Percentiles rank a stretch among this genome's conserved stretches.
Evolutionary conservation across 2,888 invertebrate species (phyloP).

Genomic region (Drosophila prostipennis): DNA sequence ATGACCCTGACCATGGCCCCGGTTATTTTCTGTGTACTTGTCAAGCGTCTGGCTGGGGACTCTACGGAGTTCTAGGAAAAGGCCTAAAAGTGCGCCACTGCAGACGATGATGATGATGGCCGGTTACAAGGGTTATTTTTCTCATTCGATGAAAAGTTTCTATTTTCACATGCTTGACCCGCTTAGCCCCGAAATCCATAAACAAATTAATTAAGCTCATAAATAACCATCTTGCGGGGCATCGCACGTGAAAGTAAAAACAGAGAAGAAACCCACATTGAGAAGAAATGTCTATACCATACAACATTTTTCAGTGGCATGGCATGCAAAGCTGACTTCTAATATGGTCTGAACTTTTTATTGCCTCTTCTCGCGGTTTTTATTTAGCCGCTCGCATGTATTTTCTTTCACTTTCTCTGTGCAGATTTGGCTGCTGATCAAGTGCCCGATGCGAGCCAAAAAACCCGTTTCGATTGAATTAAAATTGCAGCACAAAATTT

Average conservation of each 20-base stretch:
- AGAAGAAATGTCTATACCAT: slow-evolving; percentile 53
- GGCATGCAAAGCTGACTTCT: slow-evolving; percentile 77
- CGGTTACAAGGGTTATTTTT: slow-evolving; percentile 11
- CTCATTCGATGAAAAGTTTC: slow-evolving; percentile 54
- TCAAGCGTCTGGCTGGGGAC: slow-evolving; percentile 10
- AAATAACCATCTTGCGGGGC: slow-evolving; percentile 57
- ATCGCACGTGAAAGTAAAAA: slow-evolving; percentile 73
- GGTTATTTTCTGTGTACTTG: not conserved
- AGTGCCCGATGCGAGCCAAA: slow-evolving; percentile 57
- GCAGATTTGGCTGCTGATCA: slow-evolving; percentile 73
- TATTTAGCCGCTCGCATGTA: slow-evolving; percentile 39
- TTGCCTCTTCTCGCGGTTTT: slow-evolving; percentile 60
- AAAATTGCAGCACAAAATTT: slow-evolving; percentile 63
- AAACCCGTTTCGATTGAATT: slow-evolving; percentile 71
- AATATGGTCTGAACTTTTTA: slow-evolving; percentile 76
- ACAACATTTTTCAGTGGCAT: slow-evolving; percentile 52
- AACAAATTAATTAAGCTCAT: slow-evolving; percentile 70
- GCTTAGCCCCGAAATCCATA: slow-evolving; percentile 59
- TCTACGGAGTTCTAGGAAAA: slow-evolving; percentile 26
- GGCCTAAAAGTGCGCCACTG: slow-evolving; percentile 15
- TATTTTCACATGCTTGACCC: slow-evolving; percentile 66
- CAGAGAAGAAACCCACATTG: slow-evolving; percentile 66
- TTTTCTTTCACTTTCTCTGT: slow-evolving; percentile 80
- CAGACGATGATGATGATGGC: not conserved
- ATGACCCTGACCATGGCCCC: slow-evolving; percentile 45